A percentile compares a stretch with the other conserved stretches of the same genome.
These are phyloP conservation scores for Fratercula arctica DNA, from an alignment of 2,797 vertebrate species.

Conservation along the genomic window DNA sequence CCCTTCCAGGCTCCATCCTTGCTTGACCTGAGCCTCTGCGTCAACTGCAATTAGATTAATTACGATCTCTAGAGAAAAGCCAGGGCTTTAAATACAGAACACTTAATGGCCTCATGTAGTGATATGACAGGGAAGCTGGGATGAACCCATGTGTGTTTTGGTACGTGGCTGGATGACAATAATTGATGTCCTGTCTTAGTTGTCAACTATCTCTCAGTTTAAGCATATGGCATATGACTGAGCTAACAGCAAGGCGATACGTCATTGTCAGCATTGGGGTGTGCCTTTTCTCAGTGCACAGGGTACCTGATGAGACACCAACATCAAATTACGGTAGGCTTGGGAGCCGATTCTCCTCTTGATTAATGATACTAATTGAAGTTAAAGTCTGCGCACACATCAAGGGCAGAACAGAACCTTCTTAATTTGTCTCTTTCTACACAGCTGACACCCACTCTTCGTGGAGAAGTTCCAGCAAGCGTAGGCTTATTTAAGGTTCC, in stretches of 20 bases:
- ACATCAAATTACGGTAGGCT: background rate
- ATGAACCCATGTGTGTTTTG: background rate
- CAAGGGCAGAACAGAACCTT: conserved; percentile 34
- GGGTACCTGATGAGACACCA: background rate
- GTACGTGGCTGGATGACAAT: background rate
- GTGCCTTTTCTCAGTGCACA: background rate
- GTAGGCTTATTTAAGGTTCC: background rate
- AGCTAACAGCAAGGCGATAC: background rate
- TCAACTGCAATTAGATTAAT: background rate
- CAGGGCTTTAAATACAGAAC: background rate
- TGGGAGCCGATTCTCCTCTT: conserved; percentile 15
- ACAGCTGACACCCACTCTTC: background rate
- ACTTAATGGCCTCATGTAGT: background rate
- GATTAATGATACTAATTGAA: conserved; percentile 66
- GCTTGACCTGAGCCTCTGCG: background rate
- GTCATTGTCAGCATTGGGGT: background rate
- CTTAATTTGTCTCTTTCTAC: conserved; percentile 1
- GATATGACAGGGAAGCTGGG: conserved; percentile 7
- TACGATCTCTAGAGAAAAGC: background rate
- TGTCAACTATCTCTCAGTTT: conserved; percentile 43
- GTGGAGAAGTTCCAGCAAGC: background rate
- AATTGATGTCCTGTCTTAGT: conserved; percentile 53
- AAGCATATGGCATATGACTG: conserved; percentile 47
- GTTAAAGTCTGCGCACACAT: conserved; percentile 1
- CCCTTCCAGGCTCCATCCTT: background rate